Base-by-base conservation (phyloP, 1,140 invertebrate species). In the Protaetia brevitarsis region DNA sequence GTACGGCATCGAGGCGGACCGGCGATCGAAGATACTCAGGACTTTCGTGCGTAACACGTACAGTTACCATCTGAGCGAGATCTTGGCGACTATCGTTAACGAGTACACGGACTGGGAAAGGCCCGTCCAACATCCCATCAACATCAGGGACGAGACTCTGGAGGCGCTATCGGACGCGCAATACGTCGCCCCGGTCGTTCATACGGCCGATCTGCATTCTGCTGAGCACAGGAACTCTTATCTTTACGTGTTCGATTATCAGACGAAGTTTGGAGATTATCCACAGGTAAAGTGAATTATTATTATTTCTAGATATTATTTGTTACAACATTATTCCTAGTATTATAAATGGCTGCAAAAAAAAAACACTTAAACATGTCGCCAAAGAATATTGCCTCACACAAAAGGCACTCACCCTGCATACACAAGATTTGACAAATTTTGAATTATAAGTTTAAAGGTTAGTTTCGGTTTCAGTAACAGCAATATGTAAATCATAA, bases 21-120 rank as follows among this genome's bases (percentile, higher is more conserved):
- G 77, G 19, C 63, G 95, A 67, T 92, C 93, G 30, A 92, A 93
- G 79, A 95, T 97, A 64, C 82, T 98, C 37, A 86, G 95, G 41
- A 95, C 95, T 21, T 94, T 98, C 73, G 91, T 95, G 23, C 86
- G 95, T 37, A 98, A 98, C 79, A 92, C 94, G 6, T 97, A 95
- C 81, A 90, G 89, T 75, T 95, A 88, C 77, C 91, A 93, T 78
- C 82, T 92, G 36, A 88, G 89, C 4, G 91, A 93, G 79, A 93
- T 93, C 70, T 81, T 93, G 31, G 91, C 91, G 1, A 93, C 91
- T 6, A 92, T 93, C 71, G 90, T 98, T 69, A 97, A 98, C 79
- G 95, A 98, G 77, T 99, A 99, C 79, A 97, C 94, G 2, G 95
- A 98, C 77, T 98, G 96, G 96, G 94, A 96, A 74, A 84, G 91